Base-by-base conservation (phyloP, 1,140 invertebrate species). In the Caligus rogercresseyi region DNA sequence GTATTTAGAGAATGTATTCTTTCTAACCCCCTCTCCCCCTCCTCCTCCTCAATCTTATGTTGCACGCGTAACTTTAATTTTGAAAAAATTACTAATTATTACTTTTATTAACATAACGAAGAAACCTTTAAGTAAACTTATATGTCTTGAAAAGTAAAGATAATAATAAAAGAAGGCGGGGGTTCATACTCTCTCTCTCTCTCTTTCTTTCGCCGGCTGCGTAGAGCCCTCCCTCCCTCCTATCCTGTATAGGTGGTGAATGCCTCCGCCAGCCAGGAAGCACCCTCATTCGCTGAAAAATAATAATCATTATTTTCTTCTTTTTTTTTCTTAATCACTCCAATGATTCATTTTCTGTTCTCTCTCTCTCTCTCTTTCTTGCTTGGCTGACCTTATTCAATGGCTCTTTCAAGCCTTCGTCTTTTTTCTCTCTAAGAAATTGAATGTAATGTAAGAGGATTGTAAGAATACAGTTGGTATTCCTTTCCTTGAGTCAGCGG, bases 341-440 rank as follows among this genome's bases (percentile, higher is more conserved):
- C 4, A n/a, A 18, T 20, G 11, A n/a, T 21, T 24, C 25, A 13
- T 25, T 24, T 16, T 18, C 20, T 20, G 11, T 20, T 54, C 53
- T 54, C 53, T 54, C 16, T 54, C 53, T 51, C 53, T 16, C 53
- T 54, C 53, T 54, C 53, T 54, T 20, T 7, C 53, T 54, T 18
- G 11, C 16, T 54, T n/a, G n/a, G n/a, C 53, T 54, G 11, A 18
- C 53, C 20, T 20, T 16, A 13, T 54, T 20, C 20, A 11, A 18
- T 20, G n/a, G 14, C n/a, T n/a, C n/a, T n/a, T 51, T n/a, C n/a
- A 14, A 14, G 14, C 43, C 18, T 16, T 51, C 43, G 14, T n/a
- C 43, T n/a, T n/a, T n/a, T n/a, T n/a, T n/a, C n/a, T n/a, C n/a
- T n/a, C n/a, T n/a, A n/a, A n/a, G n/a, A n/a, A n/a, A n/a, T n/a